These are phyloP conservation scores for Pavo muticus DNA, from an alignment of 2,113 vertebrate species.

Conservation along the genomic window DNA sequence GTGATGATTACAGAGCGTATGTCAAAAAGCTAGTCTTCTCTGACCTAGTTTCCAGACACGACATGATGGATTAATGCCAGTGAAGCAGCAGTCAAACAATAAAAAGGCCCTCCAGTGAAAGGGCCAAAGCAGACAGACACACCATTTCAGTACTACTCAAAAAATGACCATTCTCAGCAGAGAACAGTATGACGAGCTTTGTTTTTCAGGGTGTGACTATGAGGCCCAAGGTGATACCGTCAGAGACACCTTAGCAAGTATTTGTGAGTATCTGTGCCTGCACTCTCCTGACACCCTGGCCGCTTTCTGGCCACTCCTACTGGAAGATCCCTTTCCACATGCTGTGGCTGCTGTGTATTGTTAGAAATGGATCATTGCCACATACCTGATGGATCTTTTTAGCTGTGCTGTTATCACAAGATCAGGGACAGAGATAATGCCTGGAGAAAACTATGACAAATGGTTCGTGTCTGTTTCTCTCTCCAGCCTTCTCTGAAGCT, in stretches of 20 bases:
- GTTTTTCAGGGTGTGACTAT: neutral
- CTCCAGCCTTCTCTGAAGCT: neutral
- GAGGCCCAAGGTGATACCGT: neutral
- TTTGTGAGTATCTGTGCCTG: neutral
- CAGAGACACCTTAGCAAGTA: rapidly evolving
- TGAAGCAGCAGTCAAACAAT: neutral
- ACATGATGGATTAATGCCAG: conserved; percentile 21
- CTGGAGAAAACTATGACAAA: neutral
- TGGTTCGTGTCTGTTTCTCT: neutral
- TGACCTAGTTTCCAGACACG: conserved; percentile 50
- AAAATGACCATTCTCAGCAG: rapidly evolving
- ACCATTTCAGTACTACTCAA: neutral
- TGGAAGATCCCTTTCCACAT: neutral
- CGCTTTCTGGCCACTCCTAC: neutral
- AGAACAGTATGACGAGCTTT: neutral
- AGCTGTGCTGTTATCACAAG: neutral
- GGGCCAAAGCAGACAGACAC: neutral
- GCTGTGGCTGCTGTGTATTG: neutral
- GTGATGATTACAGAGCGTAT: conserved; percentile 41
- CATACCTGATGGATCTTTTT: neutral
- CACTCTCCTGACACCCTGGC: neutral
- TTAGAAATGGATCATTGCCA: rapidly evolving
- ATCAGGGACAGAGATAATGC: neutral
- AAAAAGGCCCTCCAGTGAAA: neutral
- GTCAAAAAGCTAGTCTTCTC: conserved; percentile 64